phyloP scores from a whole-genome alignment of 2,113 vertebrate species.

The Etheostoma cragini region DNA sequence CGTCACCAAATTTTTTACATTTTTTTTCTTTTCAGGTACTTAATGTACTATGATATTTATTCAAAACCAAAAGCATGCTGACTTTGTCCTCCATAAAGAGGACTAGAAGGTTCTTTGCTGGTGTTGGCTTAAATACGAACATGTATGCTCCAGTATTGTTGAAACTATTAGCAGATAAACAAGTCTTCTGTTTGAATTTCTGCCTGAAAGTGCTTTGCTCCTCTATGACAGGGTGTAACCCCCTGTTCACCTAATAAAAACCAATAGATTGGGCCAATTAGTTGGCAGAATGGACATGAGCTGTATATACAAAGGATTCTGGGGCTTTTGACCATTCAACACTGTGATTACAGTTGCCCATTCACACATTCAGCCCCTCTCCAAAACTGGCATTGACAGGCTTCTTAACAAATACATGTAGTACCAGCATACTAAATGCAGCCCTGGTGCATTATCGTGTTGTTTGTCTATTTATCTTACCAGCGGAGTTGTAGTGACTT shows the following conservation, averaged over 20 bases:
- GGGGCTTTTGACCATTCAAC: conserved; percentile 36
- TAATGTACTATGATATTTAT: conserved; percentile 2
- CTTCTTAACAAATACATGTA: conserved; percentile 24
- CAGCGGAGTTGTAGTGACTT: neutral
- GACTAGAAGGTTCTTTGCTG: neutral
- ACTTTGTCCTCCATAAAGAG: neutral
- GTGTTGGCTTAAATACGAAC: neutral
- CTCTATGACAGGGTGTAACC: conserved; percentile 27
- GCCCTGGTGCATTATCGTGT: neutral
- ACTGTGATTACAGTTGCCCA: conserved; percentile 20
- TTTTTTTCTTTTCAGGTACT: neutral
- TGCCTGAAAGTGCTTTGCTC: conserved; percentile 16
- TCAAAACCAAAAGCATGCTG: neutral
- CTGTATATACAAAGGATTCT: conserved; percentile 41
- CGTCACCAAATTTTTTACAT: neutral
- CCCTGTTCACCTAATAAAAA: conserved; percentile 29
- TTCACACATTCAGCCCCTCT: conserved; percentile 45
- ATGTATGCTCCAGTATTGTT: conserved; percentile 9
- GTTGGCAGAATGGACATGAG: conserved; percentile 18
- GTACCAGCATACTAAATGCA: neutral
- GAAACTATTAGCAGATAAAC: conserved; percentile 15
- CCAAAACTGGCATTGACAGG: neutral
- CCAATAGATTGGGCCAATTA: conserved; percentile 50
- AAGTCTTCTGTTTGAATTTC: conserved; percentile 11
- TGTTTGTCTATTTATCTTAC: conserved; percentile 17